These are phyloP conservation scores for Petaurus breviceps DNA, from an alignment of 2,113 vertebrate genomes.

Conservation along the genomic window DNA sequence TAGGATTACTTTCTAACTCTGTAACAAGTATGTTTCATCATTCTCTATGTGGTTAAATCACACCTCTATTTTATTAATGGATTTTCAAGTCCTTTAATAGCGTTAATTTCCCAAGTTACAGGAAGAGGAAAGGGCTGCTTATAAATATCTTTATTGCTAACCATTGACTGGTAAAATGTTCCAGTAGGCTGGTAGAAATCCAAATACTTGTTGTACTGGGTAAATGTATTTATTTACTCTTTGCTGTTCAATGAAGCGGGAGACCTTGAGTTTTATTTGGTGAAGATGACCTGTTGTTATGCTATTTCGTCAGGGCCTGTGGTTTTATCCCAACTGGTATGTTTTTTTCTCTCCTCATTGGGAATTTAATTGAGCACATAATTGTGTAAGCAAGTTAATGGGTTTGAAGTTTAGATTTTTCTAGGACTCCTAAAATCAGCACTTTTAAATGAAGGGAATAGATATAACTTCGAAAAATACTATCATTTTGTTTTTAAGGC, in stretches of 20 bases:
- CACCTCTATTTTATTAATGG: constrained; percentile 30
- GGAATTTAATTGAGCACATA: constrained; percentile 25
- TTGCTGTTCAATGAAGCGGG: constrained; percentile 74
- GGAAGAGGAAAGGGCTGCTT: constrained; percentile 42
- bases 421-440: neutral
- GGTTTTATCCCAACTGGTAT: constrained; percentile 61
- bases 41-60: constrained; percentile 58
- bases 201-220: constrained; percentile 68
- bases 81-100: constrained; percentile 36
- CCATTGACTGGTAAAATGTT: constrained; percentile 51
- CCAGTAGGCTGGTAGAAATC: constrained; percentile 59
- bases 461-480: neutral
- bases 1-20: constrained; percentile 43
- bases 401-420: constrained; percentile 36
- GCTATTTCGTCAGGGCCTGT: constrained; percentile 69
- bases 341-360: constrained; percentile 4
- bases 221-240: constrained; percentile 72
- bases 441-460: neutral
- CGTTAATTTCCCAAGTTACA: constrained; percentile 44
- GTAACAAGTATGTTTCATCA: constrained; percentile 52
- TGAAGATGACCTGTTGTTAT: constrained; percentile 70
- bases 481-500: constrained; percentile 3
- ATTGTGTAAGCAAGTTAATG: constrained; percentile 42
- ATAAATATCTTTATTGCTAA: constrained; percentile 61
- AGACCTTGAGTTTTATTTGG: constrained; percentile 78